phyloP scores from a whole-genome alignment of 1,140 invertebrate genomes.

The Colletes gigas region DNA sequence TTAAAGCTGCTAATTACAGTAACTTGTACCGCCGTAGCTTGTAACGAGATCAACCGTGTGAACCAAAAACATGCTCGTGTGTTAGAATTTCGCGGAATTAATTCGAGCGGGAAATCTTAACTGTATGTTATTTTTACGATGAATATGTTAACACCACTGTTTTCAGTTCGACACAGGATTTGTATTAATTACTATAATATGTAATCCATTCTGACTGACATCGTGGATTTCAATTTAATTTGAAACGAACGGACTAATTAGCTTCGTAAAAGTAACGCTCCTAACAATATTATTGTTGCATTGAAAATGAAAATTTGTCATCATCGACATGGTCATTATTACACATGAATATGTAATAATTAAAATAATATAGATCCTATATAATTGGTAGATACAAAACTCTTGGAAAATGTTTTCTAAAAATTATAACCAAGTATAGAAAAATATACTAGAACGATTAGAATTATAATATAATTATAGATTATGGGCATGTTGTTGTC shows the following conservation, averaged over 20 bases:
- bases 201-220: neutral
- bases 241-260: neutral
- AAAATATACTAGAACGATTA: too few species aligned
- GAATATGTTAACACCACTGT: conserved; percentile 24
- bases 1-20: too few species aligned
- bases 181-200: conserved; percentile 12
- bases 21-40: too few species aligned
- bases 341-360: too few species aligned
- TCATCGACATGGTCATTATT: too few species aligned
- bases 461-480: neutral
- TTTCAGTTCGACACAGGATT: neutral
- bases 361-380: too few species aligned
- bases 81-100: neutral
- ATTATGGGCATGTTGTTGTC: too few species aligned
- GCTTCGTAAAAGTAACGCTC: neutral
- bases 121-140: neutral
- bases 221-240: neutral
- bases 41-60: too few species aligned
- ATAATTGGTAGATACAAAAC: too few species aligned
- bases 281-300: neutral
- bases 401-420: too few species aligned
- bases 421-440: too few species aligned
- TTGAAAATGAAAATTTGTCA: neutral
- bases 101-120: neutral
- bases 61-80: neutral